phyloP scores from a whole-genome alignment of 2,888 invertebrate species.

The Hypsopygia costalis region DNA sequence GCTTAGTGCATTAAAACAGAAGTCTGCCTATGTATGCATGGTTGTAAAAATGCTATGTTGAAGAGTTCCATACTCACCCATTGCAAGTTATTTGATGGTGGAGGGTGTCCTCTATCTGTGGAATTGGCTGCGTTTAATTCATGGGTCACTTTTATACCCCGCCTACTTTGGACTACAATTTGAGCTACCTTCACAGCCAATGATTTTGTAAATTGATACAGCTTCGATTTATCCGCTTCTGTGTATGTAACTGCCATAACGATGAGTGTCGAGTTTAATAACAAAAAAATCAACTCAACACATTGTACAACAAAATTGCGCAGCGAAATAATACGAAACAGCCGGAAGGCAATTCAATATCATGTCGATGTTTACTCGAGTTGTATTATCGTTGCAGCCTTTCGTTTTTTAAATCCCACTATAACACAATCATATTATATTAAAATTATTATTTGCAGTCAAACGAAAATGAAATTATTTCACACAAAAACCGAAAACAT shows the following conservation, averaged over 20 bases:
- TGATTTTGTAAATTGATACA: constrained; percentile 95
- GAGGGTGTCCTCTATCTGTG: constrained; percentile 40
- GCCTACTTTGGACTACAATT: constrained; percentile 94
- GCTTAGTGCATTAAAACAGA: too few species aligned
- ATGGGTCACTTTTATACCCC: constrained; percentile 89
- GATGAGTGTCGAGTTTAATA: constrained; percentile 11
- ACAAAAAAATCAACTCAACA: constrained; percentile 1
- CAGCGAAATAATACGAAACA: constrained; percentile 13
- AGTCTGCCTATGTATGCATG: too few species aligned
- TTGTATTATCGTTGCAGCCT: too few species aligned
- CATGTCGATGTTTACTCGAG: background rate
- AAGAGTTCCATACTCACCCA: constrained; percentile 72
- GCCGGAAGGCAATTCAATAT: background rate
- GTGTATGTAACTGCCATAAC: constrained; percentile 46
- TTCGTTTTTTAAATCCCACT: too few species aligned
- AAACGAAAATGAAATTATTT: too few species aligned
- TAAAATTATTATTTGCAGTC: too few species aligned
- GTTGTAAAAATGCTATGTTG: too few species aligned
- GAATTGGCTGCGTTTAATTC: constrained; percentile 40
- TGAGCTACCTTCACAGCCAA: constrained; percentile 93
- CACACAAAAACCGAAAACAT: too few species aligned
- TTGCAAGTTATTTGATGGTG: constrained; percentile 42
- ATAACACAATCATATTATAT: too few species aligned
- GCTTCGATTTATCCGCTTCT: constrained; percentile 84
- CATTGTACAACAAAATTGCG: constrained; percentile 16